Evolutionary conservation across 1,140 invertebrate species (phyloP), one percentile per base, ranked within the genome.

Genomic region (Drosophila pandora): DNA sequence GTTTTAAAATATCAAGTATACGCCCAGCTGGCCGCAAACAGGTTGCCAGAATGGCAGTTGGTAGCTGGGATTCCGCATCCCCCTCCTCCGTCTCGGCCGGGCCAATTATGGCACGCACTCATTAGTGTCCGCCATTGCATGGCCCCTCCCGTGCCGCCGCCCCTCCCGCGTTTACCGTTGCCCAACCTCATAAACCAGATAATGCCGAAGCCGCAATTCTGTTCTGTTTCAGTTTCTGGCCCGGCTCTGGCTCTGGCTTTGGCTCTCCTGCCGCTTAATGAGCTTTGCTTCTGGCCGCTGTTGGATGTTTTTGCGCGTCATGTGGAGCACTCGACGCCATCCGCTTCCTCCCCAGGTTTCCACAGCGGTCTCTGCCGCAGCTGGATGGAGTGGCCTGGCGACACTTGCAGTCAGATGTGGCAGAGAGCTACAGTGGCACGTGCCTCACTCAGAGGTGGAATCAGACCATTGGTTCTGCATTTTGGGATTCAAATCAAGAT

Each of bases 121-220:
- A 79, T 83, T 72, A 76, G 72, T 84, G 61, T 43, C 28, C 56
- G 45, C 7, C 9, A 17, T 47, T 47, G 43, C 9, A 37, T 0
- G 21, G 7, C 45, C 30, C 21, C 48, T 41, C 41, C 43, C 25
- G 6, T 9, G 45, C 39, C 30, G 53, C 47, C 17, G 21, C 72
- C 30, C 64, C 22, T 39, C 56, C 48, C 45, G 21, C 63, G 28
- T 84, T 85, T 85, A 84, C 81, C 81, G 81, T 84, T 84, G 63
- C 28, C 41, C 73, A 85, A 84, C 76, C 81, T 84, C 77, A 76
- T 80, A 85, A 80, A 81, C 77, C 73, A 85, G 81, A 77, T 84
- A 77, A 73, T 77, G 48, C 68, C 55, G 50, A 43, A 43, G 53
- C 49, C 57, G 56, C 79, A 74, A 57, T 75, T 65, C 71, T 76